Conservation (phyloP, 2,113 vertebrate genomes). For the Corythoichthys intestinalis region DNA sequence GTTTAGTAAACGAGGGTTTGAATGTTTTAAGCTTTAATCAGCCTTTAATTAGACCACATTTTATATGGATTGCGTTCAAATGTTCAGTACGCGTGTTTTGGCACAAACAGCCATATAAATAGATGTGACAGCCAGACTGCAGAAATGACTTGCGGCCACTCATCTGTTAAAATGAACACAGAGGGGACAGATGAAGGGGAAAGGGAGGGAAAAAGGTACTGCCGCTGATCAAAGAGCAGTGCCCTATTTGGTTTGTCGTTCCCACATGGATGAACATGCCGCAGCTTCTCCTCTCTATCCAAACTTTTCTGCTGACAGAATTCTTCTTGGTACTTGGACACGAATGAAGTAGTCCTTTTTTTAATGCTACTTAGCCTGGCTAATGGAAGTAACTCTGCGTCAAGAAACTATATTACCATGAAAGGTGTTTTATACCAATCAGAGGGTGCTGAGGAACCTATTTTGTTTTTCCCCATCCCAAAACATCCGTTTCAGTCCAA, state of each 20-base stretch:
- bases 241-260: not conserved
- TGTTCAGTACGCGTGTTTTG: not conserved
- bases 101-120: not conserved
- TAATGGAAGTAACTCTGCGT: not conserved
- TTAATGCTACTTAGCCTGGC: not conserved
- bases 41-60: not conserved
- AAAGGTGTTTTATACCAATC: not conserved
- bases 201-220: not conserved
- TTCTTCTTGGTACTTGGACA: not conserved
- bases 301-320: not conserved
- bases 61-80: not conserved
- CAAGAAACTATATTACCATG: too few relatives aligned
- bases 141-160: not conserved
- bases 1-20: not conserved
- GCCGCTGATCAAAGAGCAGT: not conserved
- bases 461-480: too few relatives aligned
- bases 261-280: not conserved
- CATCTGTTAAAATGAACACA: conserved; percentile 5
- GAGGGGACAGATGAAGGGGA: not conserved
- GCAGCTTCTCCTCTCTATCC: not conserved
- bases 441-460: too few relatives aligned
- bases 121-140: not conserved
- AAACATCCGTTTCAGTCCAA: too few relatives aligned
- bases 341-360: not conserved
- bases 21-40: not conserved